These are phyloP conservation scores for Rhodeus uyekii DNA, from an alignment of 2,797 vertebrate species.

Conservation along the genomic window DNA sequence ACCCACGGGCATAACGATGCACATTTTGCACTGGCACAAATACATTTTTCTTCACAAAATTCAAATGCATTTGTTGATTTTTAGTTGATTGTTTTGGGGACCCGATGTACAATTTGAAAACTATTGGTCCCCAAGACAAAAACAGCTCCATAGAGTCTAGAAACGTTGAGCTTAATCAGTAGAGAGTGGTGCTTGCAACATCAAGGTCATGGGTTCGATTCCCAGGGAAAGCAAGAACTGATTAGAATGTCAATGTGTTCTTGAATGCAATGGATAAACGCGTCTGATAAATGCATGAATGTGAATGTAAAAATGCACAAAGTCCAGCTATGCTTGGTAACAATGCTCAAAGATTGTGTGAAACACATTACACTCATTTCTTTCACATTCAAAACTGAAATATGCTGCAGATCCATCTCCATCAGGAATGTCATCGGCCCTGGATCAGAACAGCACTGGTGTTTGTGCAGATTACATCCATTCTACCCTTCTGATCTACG, in stretches of 20 bases:
- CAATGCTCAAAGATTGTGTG: not conserved
- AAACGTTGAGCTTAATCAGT: too few species aligned
- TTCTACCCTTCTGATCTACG: conserved; percentile 11
- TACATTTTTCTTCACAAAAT: not conserved
- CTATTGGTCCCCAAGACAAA: not conserved
- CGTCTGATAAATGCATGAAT: too few species aligned
- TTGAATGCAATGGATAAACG: too few species aligned
- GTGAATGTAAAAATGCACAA: too few species aligned
- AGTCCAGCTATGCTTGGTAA: not conserved
- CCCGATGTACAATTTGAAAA: not conserved
- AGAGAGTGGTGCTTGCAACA: too few species aligned
- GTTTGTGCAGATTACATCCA: conserved; percentile 2
- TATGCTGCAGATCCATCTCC: not conserved
- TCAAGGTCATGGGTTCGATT: too few species aligned
- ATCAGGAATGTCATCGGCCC: not conserved
- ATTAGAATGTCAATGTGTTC: too few species aligned
- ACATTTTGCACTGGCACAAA: not conserved
- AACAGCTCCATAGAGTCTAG: not conserved
- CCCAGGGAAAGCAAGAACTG: too few species aligned
- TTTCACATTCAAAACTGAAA: not conserved
- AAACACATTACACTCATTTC: not conserved
- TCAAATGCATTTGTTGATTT: not conserved
- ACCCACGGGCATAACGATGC: not conserved
- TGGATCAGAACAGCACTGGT: too few species aligned
- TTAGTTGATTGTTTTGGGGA: not conserved